These are phyloP conservation scores for Ennomos fuscantarius DNA, from an alignment of 2,888 invertebrate species.

Conservation along the genomic window DNA sequence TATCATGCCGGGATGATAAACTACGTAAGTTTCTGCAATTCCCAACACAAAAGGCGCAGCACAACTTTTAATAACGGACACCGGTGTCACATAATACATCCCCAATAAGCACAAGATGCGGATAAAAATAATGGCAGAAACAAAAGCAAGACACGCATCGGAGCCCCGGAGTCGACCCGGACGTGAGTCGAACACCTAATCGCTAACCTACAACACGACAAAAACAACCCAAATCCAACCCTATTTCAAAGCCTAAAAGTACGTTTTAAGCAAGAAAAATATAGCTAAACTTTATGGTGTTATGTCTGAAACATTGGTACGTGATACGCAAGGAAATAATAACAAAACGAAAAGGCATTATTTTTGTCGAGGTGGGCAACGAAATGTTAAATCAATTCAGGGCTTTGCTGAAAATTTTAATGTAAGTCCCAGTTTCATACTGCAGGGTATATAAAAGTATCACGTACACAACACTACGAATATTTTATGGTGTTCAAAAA, in stretches of 20 bases:
- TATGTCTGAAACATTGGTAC: slow-evolving; percentile 62
- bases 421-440: slow-evolving; percentile 10
- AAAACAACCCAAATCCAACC: slow-evolving; percentile 48
- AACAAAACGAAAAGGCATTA: slow-evolving; percentile 55
- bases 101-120: slow-evolving; percentile 74
- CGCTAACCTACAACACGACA: slow-evolving; percentile 51
- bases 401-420: slow-evolving; percentile 42
- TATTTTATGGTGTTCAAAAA: too few relatives aligned
- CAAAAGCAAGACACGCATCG: slow-evolving; percentile 65
- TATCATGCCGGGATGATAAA: background rate
- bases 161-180: slow-evolving; percentile 29
- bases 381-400: slow-evolving; percentile 54
- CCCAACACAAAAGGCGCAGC: slow-evolving; percentile 28
- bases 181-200: slow-evolving; percentile 69
- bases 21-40: background rate
- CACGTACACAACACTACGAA: too few relatives aligned
- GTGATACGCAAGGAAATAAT: slow-evolving; percentile 68
- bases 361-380: slow-evolving; percentile 45
- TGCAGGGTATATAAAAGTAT: too few relatives aligned
- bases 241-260: slow-evolving; percentile 42
- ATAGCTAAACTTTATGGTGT: slow-evolving; percentile 44
- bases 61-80: slow-evolving; percentile 38
- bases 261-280: slow-evolving; percentile 17
- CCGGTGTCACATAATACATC: slow-evolving; percentile 65
- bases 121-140: slow-evolving; percentile 73